Conservation (phyloP, 1,140 invertebrate genomes). For the Battus philenor region DNA sequence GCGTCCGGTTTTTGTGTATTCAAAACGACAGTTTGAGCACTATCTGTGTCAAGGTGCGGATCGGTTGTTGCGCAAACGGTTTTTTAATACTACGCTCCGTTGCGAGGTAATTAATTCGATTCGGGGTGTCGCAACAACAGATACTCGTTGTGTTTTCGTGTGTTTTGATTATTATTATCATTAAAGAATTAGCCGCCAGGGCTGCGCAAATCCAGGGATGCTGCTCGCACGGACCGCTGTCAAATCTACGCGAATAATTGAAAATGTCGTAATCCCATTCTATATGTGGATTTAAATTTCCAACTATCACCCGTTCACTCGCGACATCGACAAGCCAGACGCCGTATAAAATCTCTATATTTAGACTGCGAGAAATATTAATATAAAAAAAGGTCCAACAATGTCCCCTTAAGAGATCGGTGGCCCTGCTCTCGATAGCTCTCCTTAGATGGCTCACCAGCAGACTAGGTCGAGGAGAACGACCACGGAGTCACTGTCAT, state of each 20-base stretch:
- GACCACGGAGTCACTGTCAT: constrained; percentile 69
- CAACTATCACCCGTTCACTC: too few relatives aligned
- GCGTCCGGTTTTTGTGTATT: constrained; percentile 75
- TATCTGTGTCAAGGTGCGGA: constrained; percentile 74
- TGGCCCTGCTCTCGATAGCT: constrained; percentile 73
- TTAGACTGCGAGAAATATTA: constrained; percentile 19
- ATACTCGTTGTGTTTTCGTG: constrained; percentile 61
- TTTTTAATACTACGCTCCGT: constrained; percentile 72
- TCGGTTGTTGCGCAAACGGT: constrained; percentile 70
- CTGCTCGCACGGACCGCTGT: too few relatives aligned
- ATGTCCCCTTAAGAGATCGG: constrained; percentile 63
- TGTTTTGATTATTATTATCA: constrained; percentile 41
- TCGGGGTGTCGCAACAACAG: constrained; percentile 66
- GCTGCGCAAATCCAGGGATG: neutral
- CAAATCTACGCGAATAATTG: too few relatives aligned
- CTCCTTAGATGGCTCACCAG: constrained; percentile 71
- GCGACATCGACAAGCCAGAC: neutral
- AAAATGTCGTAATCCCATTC: too few relatives aligned
- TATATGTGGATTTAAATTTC: too few relatives aligned
- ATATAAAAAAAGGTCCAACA: constrained; percentile 47
- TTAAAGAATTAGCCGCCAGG: constrained; percentile 4
- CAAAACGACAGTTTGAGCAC: constrained; percentile 70
- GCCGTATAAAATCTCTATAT: constrained; percentile 4
- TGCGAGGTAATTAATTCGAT: constrained; percentile 75
- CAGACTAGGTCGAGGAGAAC: constrained; percentile 74